Conservation (phyloP, 2,113 vertebrate species). For the Shinisaurus crocodilurus region DNA sequence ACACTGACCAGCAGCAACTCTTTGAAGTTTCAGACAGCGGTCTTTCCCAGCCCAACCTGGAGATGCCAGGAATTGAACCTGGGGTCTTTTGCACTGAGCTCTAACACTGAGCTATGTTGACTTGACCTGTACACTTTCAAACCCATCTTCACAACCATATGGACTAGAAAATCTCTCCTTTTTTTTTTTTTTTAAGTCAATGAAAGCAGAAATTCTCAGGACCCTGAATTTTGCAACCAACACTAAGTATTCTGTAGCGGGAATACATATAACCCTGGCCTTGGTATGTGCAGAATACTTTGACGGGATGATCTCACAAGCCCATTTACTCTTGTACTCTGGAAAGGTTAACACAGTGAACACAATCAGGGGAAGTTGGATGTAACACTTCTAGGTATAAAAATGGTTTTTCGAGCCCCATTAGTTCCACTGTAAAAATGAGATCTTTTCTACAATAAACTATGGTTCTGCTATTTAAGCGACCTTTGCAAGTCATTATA, state of each 20-base stretch:
- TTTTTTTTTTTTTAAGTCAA: not conserved
- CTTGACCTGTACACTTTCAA: not conserved
- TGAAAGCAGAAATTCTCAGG: not conserved
- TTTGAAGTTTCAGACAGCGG: not conserved
- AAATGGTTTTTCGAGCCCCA: not conserved
- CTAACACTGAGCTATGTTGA: not conserved
- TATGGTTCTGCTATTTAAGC: not conserved
- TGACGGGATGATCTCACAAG: not conserved
- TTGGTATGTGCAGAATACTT: not conserved
- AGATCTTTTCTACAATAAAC: not conserved
- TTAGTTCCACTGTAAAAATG: not conserved
- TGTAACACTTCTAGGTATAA: not conserved
- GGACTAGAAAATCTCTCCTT: not conserved
- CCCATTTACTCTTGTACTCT: not conserved
- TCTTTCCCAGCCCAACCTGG: not conserved
- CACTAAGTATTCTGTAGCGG: not conserved
- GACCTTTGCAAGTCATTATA: slow-evolving; percentile 1
- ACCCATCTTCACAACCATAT: not conserved
- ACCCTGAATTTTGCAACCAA: not conserved
- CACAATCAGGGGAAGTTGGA: not conserved
- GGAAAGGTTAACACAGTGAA: not conserved
- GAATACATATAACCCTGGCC: not conserved
- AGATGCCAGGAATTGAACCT: not conserved
- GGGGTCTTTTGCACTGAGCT: not conserved
- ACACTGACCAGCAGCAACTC: not conserved